phyloP scores from a whole-genome alignment of 2,797 vertebrate genomes.

The Phalloptychus januarius region DNA sequence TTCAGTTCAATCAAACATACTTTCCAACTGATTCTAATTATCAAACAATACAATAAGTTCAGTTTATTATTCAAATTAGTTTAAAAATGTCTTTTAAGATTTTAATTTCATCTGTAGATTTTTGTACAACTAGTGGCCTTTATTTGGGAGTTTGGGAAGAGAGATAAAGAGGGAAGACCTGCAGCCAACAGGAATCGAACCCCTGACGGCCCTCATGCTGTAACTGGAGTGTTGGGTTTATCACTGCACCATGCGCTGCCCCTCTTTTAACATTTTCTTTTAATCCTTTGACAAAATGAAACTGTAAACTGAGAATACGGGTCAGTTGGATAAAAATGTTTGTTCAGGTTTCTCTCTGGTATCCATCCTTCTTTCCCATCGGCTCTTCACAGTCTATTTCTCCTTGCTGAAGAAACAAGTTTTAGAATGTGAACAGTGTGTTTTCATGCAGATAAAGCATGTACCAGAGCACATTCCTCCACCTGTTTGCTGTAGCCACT shows the following conservation, averaged over 20 bases:
- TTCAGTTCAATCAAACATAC: no score
- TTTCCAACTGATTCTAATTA: no score
- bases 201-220: no score
- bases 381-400: background rate
- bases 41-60: no score
- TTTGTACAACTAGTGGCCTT: background rate
- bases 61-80: no score
- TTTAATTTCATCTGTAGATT: background rate
- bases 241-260: background rate
- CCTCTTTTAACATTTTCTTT: background rate
- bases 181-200: background rate
- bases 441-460: background rate
- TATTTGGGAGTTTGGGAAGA: background rate
- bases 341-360: background rate
- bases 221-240: background rate
- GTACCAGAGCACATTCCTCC: background rate
- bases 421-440: background rate
- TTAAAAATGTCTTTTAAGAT: background rate
- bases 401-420: background rate
- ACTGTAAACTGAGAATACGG: background rate
- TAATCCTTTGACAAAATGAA: background rate
- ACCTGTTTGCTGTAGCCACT: background rate
- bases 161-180: background rate
- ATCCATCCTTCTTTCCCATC: background rate
- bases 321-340: background rate